Percentiles rank a stretch among this genome's conserved stretches.
phyloP scores from a whole-genome alignment of 2,888 invertebrate species.

The Drosophila anceps region DNA sequence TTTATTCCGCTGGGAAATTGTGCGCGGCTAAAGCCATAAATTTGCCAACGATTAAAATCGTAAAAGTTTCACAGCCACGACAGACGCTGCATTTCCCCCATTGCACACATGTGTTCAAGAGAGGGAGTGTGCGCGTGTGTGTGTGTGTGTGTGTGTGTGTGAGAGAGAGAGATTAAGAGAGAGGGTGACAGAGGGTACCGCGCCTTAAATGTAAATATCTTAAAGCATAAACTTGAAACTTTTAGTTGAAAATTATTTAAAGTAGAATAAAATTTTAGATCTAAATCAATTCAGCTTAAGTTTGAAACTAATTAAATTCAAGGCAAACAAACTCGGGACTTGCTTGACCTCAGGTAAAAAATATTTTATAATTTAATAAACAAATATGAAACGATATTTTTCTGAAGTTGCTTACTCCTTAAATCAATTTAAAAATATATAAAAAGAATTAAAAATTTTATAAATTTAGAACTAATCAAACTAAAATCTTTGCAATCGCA shows the following conservation, averaged over 20 bases:
- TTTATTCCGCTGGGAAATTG: slow-evolving; percentile 71
- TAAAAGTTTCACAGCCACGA: slow-evolving; percentile 59
- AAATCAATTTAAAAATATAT: too few relatives aligned
- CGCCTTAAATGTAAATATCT: slow-evolving; percentile 3
- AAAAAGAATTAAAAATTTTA: not conserved
- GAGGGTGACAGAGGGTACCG: not conserved
- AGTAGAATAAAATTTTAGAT: not conserved
- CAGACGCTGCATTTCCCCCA: slow-evolving; percentile 49
- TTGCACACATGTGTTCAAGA: slow-evolving; percentile 9
- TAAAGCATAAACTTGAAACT: not conserved
- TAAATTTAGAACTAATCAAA: not conserved
- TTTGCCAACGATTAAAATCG: slow-evolving; percentile 80
- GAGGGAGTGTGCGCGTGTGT: too few relatives aligned
- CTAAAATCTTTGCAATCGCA: not conserved
- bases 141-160: too few relatives aligned
- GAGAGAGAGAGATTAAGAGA: too few relatives aligned
- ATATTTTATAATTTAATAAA: not conserved
- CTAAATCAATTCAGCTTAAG: not conserved
- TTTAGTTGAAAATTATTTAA: not conserved
- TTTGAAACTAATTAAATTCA: not conserved
- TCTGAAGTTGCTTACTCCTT: too few relatives aligned
- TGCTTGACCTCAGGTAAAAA: not conserved
- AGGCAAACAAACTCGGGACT: too few relatives aligned
- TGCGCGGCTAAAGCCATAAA: slow-evolving; percentile 76
- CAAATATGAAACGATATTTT: not conserved